Conservation (phyloP, 2,888 invertebrate genomes). For the Drosophila maculinotata region DNA sequence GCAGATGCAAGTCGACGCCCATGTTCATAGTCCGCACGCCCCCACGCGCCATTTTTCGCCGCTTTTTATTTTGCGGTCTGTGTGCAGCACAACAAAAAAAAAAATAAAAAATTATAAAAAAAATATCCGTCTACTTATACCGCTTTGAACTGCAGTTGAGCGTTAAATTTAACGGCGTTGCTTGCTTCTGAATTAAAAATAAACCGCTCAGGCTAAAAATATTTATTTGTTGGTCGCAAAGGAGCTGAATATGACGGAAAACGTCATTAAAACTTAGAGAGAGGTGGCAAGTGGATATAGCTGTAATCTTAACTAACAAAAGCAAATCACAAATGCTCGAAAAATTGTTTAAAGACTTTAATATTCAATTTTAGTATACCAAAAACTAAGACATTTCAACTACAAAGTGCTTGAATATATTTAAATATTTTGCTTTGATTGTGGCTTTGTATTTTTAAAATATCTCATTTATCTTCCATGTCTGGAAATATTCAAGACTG, state of each 20-base stretch:
- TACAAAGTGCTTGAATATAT: not conserved
- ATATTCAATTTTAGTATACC: too few species aligned
- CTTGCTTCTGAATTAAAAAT: conserved; percentile 46
- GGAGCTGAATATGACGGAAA: not conserved
- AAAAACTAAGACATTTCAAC: not conserved
- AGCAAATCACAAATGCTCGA: too few species aligned
- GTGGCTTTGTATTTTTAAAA: not conserved
- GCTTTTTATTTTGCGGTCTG: conserved; percentile 32
- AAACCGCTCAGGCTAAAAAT: conserved; percentile 34
- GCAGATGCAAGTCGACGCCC: conserved; percentile 33
- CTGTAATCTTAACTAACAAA: too few species aligned
- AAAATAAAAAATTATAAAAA: conserved; percentile 1
- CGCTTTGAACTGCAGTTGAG: conserved; percentile 59
- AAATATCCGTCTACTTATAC: conserved; percentile 28
- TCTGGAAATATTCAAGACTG: conserved; percentile 4
- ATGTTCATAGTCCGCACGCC: conserved; percentile 16
- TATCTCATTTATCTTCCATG: not conserved
- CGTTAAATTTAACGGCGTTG: conserved; percentile 49
- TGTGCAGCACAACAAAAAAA: conserved; percentile 28
- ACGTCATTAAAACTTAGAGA: conserved; percentile 1
- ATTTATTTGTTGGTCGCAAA: conserved; percentile 15
- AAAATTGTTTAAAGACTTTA: too few species aligned
- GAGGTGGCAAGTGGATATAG: too few species aligned
- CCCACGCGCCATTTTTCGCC: conserved; percentile 16
- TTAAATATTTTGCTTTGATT: not conserved